These are phyloP conservation scores for Brachyptera putata DNA, from an alignment of 2,888 invertebrate species.

Conservation along the genomic window DNA sequence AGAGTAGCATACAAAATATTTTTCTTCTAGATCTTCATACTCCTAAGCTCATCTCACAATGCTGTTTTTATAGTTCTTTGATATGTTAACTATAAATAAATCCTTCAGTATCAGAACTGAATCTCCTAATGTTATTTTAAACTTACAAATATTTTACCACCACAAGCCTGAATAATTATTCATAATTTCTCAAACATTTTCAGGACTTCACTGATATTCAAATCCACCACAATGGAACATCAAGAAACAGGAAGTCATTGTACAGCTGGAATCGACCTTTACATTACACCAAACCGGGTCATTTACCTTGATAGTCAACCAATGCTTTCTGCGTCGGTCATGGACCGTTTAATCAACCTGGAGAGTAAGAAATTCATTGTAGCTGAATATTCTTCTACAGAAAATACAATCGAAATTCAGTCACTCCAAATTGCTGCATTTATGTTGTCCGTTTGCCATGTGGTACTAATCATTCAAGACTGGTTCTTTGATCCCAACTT, in stretches of 20 bases:
- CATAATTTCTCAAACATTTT: no score
- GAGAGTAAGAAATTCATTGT: constrained; percentile 41
- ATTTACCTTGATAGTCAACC: constrained; percentile 88
- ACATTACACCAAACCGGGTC: constrained; percentile 66
- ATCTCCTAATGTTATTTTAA: no score
- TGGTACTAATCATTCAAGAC: constrained; percentile 83
- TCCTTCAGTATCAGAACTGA: no score
- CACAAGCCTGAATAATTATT: no score
- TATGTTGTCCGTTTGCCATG: constrained; percentile 84
- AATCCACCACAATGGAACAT: constrained; percentile 56
- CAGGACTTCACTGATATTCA: constrained; percentile 40
- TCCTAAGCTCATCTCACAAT: no score
- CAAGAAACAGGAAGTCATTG: constrained; percentile 68
- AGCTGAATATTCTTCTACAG: constrained; percentile 57
- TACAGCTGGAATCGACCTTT: constrained; percentile 69
- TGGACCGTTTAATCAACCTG: constrained; percentile 51
- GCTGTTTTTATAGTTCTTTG: no score
- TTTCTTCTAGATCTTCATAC: no score
- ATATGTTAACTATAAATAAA: no score
- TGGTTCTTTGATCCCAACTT: constrained; percentile 83
- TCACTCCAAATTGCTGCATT: constrained; percentile 79
- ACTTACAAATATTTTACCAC: no score
- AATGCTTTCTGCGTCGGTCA: constrained; percentile 60
- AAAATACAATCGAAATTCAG: constrained; percentile 60
- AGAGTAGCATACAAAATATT: no score